Evolutionary conservation across 2,797 vertebrate genomes (phyloP).

Genomic region (Enteromius fasciolatus): DNA sequence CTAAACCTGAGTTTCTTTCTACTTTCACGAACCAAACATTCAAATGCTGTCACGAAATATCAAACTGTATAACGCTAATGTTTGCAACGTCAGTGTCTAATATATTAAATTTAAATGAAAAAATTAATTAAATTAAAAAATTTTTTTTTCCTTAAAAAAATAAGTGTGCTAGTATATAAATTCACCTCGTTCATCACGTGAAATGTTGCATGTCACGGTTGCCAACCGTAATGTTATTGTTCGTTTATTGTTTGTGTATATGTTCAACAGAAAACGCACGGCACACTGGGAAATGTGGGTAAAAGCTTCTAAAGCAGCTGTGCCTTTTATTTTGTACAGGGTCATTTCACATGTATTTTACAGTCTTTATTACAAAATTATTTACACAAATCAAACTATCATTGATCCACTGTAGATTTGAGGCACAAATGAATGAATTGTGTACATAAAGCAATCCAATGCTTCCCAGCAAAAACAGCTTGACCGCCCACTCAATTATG

Average conservation of each 20-base stretch:
- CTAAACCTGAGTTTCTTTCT: background rate
- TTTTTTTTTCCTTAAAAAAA: too few species aligned
- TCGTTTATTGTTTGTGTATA: background rate
- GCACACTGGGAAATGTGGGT: background rate
- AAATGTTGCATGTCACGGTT: background rate
- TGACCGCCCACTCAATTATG: slow-evolving; percentile 22
- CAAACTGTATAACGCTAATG: background rate
- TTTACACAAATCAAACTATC: slow-evolving; percentile 59
- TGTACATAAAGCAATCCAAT: slow-evolving; percentile 53
- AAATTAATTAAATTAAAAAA: too few species aligned
- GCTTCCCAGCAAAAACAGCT: slow-evolving; percentile 37
- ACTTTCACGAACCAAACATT: background rate
- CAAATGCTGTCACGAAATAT: background rate
- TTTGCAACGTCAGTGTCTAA: background rate
- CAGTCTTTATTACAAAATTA: slow-evolving; percentile 65
- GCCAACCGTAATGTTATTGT: background rate
- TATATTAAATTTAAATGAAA: too few species aligned
- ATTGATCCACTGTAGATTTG: slow-evolving; percentile 53
- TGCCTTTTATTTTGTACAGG: slow-evolving; percentile 60
- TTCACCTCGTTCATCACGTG: background rate
- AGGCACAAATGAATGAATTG: slow-evolving; percentile 54
- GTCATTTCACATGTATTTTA: slow-evolving; percentile 57
- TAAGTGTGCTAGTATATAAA: background rate
- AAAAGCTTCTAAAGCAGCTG: slow-evolving; percentile 52
- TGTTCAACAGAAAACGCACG: background rate